A percentile compares a stretch with the other conserved stretches of the same genome.
Evolutionary conservation across 2,113 vertebrate species (phyloP).

Genomic region (Campylomormyrus tamandua): DNA sequence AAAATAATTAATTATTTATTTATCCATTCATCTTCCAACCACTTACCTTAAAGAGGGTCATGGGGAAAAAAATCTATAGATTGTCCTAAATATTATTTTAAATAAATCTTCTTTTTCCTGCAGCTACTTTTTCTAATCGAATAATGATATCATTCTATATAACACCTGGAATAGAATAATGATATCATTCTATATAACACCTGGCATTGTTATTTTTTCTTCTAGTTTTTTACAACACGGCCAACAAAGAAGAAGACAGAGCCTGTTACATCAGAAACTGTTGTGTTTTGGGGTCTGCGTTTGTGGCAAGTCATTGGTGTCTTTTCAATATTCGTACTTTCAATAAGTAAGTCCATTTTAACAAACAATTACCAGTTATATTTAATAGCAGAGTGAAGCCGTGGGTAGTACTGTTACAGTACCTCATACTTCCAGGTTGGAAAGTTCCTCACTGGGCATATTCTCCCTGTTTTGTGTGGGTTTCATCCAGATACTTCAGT

Average conservation of each 20-base stretch:
- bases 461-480: neutral
- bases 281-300: slow-evolving; percentile 94
- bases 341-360: slow-evolving; percentile 72
- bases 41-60: neutral
- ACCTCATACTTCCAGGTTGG: neutral
- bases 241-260: slow-evolving; percentile 71
- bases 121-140: neutral
- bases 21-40: neutral
- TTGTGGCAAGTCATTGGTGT: slow-evolving; percentile 96
- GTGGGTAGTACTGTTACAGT: neutral
- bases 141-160: neutral
- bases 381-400: neutral
- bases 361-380: neutral
- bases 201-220: neutral
- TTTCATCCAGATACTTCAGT: neutral
- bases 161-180: neutral
- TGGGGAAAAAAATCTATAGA: neutral
- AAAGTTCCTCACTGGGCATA: neutral
- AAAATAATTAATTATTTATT: neutral
- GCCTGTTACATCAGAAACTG: slow-evolving; percentile 85
- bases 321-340: slow-evolving; percentile 83
- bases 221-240: slow-evolving; percentile 5
- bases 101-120: neutral
- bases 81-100: neutral
- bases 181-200: neutral